Evolutionary conservation across 2,113 vertebrate species (phyloP), one percentile per base, ranked within the genome.

Genomic region (Melanerpes aurifrons): DNA sequence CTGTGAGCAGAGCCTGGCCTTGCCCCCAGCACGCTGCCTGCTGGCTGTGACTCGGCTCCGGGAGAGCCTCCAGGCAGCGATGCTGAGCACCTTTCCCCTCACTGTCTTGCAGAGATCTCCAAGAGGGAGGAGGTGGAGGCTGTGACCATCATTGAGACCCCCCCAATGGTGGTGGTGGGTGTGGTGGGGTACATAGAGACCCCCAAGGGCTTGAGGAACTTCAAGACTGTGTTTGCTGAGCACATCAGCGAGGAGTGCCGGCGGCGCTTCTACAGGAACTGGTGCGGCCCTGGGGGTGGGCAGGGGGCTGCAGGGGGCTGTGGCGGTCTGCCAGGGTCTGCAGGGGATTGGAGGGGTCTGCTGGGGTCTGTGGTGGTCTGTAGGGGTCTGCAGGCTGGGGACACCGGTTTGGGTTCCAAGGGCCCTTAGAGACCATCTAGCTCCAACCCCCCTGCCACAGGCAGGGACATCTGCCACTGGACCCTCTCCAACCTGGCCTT

Each of bases 221-320:
- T 98, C 96, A 98, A 97, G 97, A 98, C 98, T 15, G 93, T 98
- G 73, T 98, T 98, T 71, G 98, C 98, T 0, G 98, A 98, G 47
- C 98, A 98, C 80, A 96, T 98, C 61, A 98, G 98, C 0, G 98
- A 98, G 0, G 98, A 98, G 81, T 98, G 98, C 73, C 95, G 97
- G 4, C 97, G 98, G 3, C 98, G 98, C 76, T 98, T 98, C 97
- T 98, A 98, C 95, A 98, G 76, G 95, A 98, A 98, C 97, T 98
- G 98, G 98, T 98, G 45, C 3, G 79, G 81, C 12, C 26, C 21
- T 25, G 0, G 3, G 1, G 12, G n/a, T 17, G 32, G 8, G 26
- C 12, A 13, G 50, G 50, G 22, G 10, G 13, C 45, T 45, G 45
- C 14, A 13, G 45, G 45, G 45, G 45, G 17, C 17, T 47, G 45